phyloP scores from a whole-genome alignment of 2,113 vertebrate species.

The Hystrix cristata region DNA sequence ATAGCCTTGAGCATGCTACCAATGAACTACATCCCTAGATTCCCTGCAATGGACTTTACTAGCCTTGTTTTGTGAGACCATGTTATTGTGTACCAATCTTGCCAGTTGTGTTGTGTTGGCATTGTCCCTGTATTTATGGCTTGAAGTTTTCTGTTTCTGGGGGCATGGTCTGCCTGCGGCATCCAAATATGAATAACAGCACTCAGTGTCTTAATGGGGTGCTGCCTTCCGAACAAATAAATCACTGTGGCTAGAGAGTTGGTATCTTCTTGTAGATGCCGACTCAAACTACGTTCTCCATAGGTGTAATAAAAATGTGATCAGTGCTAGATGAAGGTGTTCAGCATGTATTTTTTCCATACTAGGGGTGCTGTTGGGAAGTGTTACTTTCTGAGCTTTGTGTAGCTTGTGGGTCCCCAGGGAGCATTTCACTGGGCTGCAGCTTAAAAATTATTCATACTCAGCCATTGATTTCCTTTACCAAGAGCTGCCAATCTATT shows the following conservation, averaged over 20 bases:
- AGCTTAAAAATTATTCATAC: conserved; percentile 57
- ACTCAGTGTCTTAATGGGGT: background rate
- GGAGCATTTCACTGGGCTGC: conserved; percentile 58
- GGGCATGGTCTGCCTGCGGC: background rate
- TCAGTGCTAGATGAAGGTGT: background rate
- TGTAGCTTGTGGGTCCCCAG: background rate
- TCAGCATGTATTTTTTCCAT: background rate
- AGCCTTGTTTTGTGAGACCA: background rate
- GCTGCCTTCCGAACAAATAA: conserved; percentile 35
- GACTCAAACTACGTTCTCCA: background rate
- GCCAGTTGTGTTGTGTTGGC: background rate
- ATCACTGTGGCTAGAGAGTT: background rate
- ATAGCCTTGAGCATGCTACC: background rate
- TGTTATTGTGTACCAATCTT: background rate
- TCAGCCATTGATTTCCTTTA: conserved; percentile 61
- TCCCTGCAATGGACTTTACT: background rate
- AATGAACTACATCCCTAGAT: background rate
- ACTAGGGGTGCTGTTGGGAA: background rate
- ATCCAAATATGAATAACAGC: background rate
- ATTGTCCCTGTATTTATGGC: background rate
- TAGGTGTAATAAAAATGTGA: background rate
- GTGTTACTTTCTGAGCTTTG: background rate
- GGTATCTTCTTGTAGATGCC: background rate
- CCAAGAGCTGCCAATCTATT: conserved; percentile 55
- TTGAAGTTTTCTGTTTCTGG: conserved; percentile 3